These are phyloP conservation scores for Gasteruption jaculator DNA, from an alignment of 2,888 invertebrate genomes.

Conservation along the genomic window DNA sequence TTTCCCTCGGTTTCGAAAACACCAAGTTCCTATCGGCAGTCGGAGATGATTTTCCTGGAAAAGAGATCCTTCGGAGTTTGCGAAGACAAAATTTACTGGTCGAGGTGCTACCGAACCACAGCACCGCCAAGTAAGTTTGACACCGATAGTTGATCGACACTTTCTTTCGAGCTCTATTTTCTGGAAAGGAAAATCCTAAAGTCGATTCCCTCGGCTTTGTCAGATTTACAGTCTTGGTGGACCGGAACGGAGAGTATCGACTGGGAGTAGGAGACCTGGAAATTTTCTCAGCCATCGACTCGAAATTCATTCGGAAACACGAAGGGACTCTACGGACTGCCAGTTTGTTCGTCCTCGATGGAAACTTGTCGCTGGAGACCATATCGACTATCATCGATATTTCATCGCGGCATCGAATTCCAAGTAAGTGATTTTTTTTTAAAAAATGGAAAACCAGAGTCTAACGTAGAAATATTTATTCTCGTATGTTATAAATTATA, in stretches of 20 bases:
- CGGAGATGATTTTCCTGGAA: slow-evolving; percentile 41
- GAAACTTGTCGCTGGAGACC: slow-evolving; percentile 69
- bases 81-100: slow-evolving; percentile 31
- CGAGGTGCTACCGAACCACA: slow-evolving; percentile 27
- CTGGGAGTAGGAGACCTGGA: slow-evolving; percentile 83
- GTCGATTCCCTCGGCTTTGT: slow-evolving; percentile 20
- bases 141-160: too few species aligned
- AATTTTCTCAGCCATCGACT: slow-evolving; percentile 67
- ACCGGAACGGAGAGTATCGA: slow-evolving; percentile 71
- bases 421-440: slow-evolving; percentile 63
- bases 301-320: slow-evolving; percentile 61
- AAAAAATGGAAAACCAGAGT: slow-evolving; percentile 6
- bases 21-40: slow-evolving; percentile 43
- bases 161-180: too few species aligned
- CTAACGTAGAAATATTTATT: slow-evolving; percentile 2
- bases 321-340: slow-evolving; percentile 59
- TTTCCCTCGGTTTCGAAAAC: slow-evolving; percentile 61
- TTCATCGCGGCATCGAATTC: slow-evolving; percentile 60
- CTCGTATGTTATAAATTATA: not conserved
- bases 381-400: slow-evolving; percentile 62
- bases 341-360: slow-evolving; percentile 79
- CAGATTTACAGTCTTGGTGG: slow-evolving; percentile 75
- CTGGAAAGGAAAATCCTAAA: not conserved
- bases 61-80: slow-evolving; percentile 35
- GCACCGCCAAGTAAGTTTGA: slow-evolving; percentile 40